Evolutionary conservation across 30 jellyfish, hydroid and myxozoan species (phyloP), one percentile per base, ranked within the genome.

Genomic region (Cassiopea andromeda): DNA sequence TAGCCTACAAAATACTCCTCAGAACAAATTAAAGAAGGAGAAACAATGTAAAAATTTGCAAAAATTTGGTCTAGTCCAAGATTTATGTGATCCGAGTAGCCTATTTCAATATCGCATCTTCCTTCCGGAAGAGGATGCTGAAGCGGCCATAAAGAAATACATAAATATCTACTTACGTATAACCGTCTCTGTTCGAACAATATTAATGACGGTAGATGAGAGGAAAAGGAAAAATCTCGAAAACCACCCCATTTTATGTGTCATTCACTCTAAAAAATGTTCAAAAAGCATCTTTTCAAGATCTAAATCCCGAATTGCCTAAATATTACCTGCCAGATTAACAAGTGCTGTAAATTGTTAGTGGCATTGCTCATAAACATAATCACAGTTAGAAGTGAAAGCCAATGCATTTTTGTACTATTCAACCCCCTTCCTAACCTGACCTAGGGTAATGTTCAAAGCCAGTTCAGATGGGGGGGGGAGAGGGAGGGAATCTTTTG

Each of bases 331-430:
- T 70, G 79, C 15, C 38, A 54, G 15, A 10, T 27, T 4, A 19
- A 70, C 27, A 6, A 7, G 49, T 70, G 18, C 27, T 12, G 79
- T 8, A 70, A 27, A 70, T 54, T 14, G 79, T 70, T 70, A 38
- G 38, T 70, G 18, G 54, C 14, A 70, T 70, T 70, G 79, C 79
- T 70, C 79, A 70, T 16, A 70, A 70, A 70, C 54, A 70, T 27
- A 54, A 43, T 18, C 79, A 70, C 7, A 54, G 12, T 54, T 27
- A 27, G 38, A 27, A 27, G 38, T 27, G 38, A 27, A 27, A 27
- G 38, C 38, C 38, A 27, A 27, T 27, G 38, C 38, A 27, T 27
- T 27, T 27, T 27, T 27, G 38, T 27, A 27, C 38, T 27, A 27
- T 27, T 27, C 38, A 27, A 27, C 38, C 38, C 38, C 38, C 38